phyloP scores from a whole-genome alignment of 2,888 invertebrate genomes.

The Lapara coniferarum region DNA sequence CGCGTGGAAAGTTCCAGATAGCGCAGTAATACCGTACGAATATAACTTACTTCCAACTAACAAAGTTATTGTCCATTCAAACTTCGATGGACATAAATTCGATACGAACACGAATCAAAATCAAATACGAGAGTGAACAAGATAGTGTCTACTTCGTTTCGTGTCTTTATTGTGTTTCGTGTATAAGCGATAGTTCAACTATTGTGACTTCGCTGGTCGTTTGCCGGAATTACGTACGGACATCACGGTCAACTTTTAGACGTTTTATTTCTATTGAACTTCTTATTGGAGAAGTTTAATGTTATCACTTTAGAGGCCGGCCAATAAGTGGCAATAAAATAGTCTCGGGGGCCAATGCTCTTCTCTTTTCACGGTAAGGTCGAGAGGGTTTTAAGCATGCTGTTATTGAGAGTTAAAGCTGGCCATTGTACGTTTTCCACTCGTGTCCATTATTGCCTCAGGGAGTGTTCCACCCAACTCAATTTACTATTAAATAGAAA shows the following conservation, averaged over 20 bases:
- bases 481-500: not conserved
- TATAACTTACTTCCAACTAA: constrained; percentile 55
- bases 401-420: constrained; percentile 48
- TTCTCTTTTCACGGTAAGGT: constrained; percentile 39
- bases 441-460: constrained; percentile 50
- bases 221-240: constrained; percentile 44
- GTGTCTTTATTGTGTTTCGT: constrained; percentile 46
- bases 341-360: constrained; percentile 50
- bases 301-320: constrained; percentile 63
- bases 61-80: constrained; percentile 64
- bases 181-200: constrained; percentile 45
- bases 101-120: constrained; percentile 56
- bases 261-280: constrained; percentile 44
- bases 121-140: constrained; percentile 52
- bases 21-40: constrained; percentile 50
- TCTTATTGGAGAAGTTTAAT: constrained; percentile 51
- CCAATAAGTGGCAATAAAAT: constrained; percentile 67
- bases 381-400: constrained; percentile 57
- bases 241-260: constrained; percentile 38
- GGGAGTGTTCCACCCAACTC: constrained; percentile 22
- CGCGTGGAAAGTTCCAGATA: constrained; percentile 45
- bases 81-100: constrained; percentile 61
- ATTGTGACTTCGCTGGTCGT: constrained; percentile 44
- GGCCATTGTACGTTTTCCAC: constrained; percentile 51
- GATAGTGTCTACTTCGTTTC: constrained; percentile 53